These are phyloP conservation scores for Hirtodrosophila histrioides DNA, from an alignment of 2,888 invertebrate species.

Conservation along the genomic window DNA sequence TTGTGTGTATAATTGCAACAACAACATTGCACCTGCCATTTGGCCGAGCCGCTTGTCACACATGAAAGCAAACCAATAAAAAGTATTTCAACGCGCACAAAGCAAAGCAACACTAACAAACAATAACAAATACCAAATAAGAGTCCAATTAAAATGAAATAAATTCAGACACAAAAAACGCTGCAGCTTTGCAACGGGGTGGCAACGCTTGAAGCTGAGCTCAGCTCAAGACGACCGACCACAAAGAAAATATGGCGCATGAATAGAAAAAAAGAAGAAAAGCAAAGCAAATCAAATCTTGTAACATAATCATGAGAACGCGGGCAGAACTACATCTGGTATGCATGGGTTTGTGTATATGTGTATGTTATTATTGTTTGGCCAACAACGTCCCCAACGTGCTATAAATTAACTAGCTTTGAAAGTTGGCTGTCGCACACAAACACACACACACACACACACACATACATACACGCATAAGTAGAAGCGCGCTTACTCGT, in stretches of 20 bases:
- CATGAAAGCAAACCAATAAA: constrained; percentile 43
- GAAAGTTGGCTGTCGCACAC: constrained; percentile 65
- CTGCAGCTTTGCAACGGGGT: constrained; percentile 23
- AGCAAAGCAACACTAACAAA: constrained; percentile 22
- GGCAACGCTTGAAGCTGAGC: constrained; percentile 55
- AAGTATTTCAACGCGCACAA: constrained; percentile 29
- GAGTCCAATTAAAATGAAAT: constrained; percentile 70
- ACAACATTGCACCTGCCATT: constrained; percentile 35
- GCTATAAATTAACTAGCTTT: constrained; percentile 76
- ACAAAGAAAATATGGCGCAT: constrained; percentile 31
- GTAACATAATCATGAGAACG: constrained; percentile 55
- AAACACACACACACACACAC: constrained; percentile 27
- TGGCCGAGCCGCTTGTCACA: constrained; percentile 17
- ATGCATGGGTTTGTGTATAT: constrained; percentile 1
- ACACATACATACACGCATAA: constrained; percentile 3
- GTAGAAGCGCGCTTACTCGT: constrained; percentile 51
- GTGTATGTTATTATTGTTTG: constrained; percentile 47
- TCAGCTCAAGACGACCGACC: constrained; percentile 36
- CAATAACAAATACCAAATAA: constrained; percentile 48
- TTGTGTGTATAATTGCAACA: constrained; percentile 19
- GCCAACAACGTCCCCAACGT: constrained; percentile 60
- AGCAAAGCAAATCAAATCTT: constrained; percentile 38
- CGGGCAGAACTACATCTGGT: constrained; percentile 38
- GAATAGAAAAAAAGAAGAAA: constrained; percentile 37
- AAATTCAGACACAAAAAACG: constrained; percentile 39